phyloP scores from a whole-genome alignment of 2,888 invertebrate genomes.

The Stegana nigrithorax region DNA sequence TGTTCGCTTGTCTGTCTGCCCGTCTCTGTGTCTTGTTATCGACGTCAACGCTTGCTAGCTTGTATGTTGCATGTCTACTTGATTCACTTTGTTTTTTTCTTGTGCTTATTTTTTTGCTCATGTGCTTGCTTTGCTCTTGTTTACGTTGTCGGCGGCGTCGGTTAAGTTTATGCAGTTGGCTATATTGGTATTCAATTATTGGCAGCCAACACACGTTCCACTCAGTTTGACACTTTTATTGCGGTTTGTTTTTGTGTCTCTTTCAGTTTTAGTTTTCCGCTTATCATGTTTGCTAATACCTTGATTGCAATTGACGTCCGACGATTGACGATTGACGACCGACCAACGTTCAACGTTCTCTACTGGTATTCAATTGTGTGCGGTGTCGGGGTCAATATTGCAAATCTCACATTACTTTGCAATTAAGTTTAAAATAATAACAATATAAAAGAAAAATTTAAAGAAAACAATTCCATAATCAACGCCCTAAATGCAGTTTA shows the following conservation, averaged over 20 bases:
- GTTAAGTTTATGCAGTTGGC: background rate
- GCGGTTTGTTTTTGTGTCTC: background rate
- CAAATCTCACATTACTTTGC: background rate
- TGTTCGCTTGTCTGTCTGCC: background rate
- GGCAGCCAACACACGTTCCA: background rate
- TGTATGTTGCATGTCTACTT: conserved; percentile 10
- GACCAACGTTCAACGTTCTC: background rate
- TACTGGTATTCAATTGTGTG: conserved; percentile 1
- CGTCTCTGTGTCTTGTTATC: background rate
- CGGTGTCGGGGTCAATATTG: background rate
- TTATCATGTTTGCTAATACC: conserved; percentile 7
- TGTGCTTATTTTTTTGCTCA: no score
- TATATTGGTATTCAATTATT: background rate
- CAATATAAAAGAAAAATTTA: background rate
- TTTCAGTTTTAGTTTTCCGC: conserved; percentile 1
- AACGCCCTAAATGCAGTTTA: conserved; percentile 1
- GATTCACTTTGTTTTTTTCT: conserved; percentile 7
- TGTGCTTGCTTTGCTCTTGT: background rate
- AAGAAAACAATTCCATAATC: background rate
- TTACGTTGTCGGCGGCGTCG: background rate
- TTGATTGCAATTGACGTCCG: no score
- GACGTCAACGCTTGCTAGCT: background rate
- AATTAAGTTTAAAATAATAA: background rate
- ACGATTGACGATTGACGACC: background rate
- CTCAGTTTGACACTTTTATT: conserved; percentile 14